Evolutionary conservation across 2,113 vertebrate genomes (phyloP).

Genomic region (Pao palembangensis): DNA sequence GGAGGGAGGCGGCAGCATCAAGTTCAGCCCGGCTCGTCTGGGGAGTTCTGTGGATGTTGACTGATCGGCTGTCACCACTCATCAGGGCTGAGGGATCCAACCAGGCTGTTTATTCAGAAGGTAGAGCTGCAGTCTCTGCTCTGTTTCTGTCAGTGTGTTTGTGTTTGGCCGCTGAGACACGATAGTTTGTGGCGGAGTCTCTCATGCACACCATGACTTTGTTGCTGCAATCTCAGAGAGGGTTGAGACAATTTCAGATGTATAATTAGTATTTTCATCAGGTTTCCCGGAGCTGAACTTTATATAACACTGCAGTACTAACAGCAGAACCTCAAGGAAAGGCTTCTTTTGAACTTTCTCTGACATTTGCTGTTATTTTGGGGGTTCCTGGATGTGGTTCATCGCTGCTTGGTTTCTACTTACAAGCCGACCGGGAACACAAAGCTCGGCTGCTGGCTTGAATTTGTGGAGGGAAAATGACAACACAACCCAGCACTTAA

Average conservation of each 20-base stretch:
- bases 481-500: neutral
- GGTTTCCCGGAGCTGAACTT: conserved; percentile 1
- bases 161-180: neutral
- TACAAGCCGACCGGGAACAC: neutral
- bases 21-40: conserved; percentile 25
- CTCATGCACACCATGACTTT: neutral
- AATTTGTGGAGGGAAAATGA: neutral
- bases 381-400: neutral
- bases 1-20: conserved; percentile 24
- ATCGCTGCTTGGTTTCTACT: conserved; percentile 1
- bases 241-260: neutral
- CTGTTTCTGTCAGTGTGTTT: neutral
- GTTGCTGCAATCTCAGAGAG: neutral
- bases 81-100: conserved; percentile 28
- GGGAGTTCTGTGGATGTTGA: conserved; percentile 37
- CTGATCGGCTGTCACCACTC: conserved; percentile 32
- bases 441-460: neutral
- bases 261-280: conserved; percentile 1
- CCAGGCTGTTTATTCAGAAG: conserved; percentile 25
- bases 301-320: neutral
- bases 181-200: neutral
- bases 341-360: neutral
- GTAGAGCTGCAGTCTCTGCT: conserved; percentile 27
- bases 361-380: neutral
- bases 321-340: neutral